phyloP scores from a whole-genome alignment of 1,140 invertebrate genomes.

The Wasmannia auropunctata region DNA sequence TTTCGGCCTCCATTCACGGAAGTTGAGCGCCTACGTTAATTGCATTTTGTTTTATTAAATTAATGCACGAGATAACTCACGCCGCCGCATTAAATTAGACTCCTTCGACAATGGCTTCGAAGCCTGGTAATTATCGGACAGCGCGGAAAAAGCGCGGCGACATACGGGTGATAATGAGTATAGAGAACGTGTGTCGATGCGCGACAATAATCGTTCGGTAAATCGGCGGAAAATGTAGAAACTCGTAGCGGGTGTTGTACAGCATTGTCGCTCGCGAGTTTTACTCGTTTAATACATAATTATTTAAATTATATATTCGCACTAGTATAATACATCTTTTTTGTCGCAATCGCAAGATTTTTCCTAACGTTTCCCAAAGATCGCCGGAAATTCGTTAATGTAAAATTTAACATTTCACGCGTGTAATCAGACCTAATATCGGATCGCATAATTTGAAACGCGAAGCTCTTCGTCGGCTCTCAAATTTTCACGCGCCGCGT shows the following conservation, averaged over 20 bases:
- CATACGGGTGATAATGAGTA: neutral
- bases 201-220: neutral
- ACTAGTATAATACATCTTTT: neutral
- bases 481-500: conserved; percentile 35
- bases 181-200: neutral
- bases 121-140: conserved; percentile 24
- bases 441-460: conserved; percentile 41
- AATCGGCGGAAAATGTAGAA: neutral
- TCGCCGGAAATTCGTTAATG: neutral
- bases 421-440: conserved; percentile 7
- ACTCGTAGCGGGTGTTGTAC: neutral
- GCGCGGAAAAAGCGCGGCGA: neutral
- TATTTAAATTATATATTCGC: neutral
- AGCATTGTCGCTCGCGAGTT: neutral
- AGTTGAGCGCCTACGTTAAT: conserved; percentile 49
- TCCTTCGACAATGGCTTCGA: conserved; percentile 21
- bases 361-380: neutral
- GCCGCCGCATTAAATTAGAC: conserved; percentile 27
- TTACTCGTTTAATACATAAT: conserved; percentile 11
- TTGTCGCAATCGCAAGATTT: neutral
- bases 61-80: conserved; percentile 15
- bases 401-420: neutral
- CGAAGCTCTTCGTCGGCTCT: neutral
- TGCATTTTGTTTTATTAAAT: conserved; percentile 39
- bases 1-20: conserved; percentile 43